Base-by-base conservation (phyloP, 2,888 invertebrate genomes). In the Choreutis nemorana region DNA sequence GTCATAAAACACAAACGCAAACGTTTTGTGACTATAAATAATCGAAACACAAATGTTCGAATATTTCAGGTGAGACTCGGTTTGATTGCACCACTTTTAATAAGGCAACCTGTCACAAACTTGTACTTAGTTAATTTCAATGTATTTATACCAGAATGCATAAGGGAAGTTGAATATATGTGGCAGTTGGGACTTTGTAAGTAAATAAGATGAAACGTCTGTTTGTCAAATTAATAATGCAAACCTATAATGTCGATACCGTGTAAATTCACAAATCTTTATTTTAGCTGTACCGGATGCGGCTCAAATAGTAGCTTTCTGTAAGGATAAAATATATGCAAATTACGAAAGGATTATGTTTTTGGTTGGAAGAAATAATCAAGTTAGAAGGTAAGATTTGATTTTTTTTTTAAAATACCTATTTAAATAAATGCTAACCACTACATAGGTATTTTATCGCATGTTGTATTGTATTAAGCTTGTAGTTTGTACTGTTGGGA, bases 161-260 rank as follows among this genome's bases (percentile, higher is more conserved):
- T 91, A 23, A 79, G 87, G 36, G 94, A 94, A 70, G 84, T 90
- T 0, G 90, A 92, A 51, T 87, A 89, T 46, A 89, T 93, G 83
- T 85, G 86, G 64, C 90, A 90, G 57, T 70, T 92, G 34, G 83
- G 84, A 20, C 65, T 92, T 26, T 65, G 85, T 85, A 61, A 65
- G 67, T 57, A 29, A n/a, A n/a, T n/a, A n/a, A n/a, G n/a, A n/a
- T n/a, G n/a, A n/a, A n/a, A n/a, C n/a, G n/a, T n/a, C n/a, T n/a
- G n/a, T n/a, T n/a, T n/a, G n/a, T n/a, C n/a, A n/a, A n/a, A n/a
- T n/a, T n/a, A n/a, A n/a, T n/a, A n/a, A n/a, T n/a, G n/a, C n/a
- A n/a, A n/a, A n/a, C n/a, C n/a, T n/a, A n/a, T n/a, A n/a, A n/a
- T n/a, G n/a, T n/a, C n/a, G n/a, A n/a, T n/a, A n/a, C n/a, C n/a